Evolutionary conservation across 2,113 vertebrate genomes (phyloP), one percentile per base, ranked within the genome.

Genomic region (Sclerurus mexicanus): DNA sequence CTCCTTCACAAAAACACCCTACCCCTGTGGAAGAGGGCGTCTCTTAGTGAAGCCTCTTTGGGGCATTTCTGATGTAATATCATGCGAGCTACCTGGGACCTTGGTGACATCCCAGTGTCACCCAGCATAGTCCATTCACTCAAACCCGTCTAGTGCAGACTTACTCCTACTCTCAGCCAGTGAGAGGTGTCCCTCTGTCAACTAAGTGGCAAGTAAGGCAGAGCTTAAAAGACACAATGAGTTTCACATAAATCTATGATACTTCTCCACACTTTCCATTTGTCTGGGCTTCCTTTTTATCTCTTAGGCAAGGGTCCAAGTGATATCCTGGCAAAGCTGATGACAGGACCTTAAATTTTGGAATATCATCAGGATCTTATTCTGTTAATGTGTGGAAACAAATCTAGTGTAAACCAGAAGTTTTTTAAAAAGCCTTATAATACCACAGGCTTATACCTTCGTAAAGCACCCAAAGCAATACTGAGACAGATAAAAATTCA

Each of bases 31-130:
- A 69, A 68, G 21, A 13, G 2, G 7, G 13, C 11, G 12, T 37
- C 33, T 55, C 16, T 58, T 55, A 25, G 22, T 19, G 23, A 35
- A 67, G 35, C 5, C 33, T 58, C 31, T 35, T 50, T 71, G 55
- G 39, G 47, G 1, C 22, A 50, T 39, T 87, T 71, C 55, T 94
- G 25, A 28, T 58, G 14, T 39, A 44, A 28, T 4, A 15, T 22
- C 1, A 0, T 25, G 5, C 0, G 0, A 71, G 55, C 4, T 58
- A 10, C 8, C 24, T 31, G 30, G 56, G 35, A 20, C 21, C 18
- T n/a, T n/a, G 5, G 39, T 68, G 56, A 11, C 58, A 35, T 44
- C 16, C 14, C 21, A 42, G 1, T 4, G 2, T 22, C 31, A 63
- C 8, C 28, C 47, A 82, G 52, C 25, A 35, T 0, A 22, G 27